A percentile compares a stretch with the other conserved stretches of the same genome.
phyloP scores from a whole-genome alignment of 2,113 vertebrate genomes.

The Dunckerocampus dactyliophorus region DNA sequence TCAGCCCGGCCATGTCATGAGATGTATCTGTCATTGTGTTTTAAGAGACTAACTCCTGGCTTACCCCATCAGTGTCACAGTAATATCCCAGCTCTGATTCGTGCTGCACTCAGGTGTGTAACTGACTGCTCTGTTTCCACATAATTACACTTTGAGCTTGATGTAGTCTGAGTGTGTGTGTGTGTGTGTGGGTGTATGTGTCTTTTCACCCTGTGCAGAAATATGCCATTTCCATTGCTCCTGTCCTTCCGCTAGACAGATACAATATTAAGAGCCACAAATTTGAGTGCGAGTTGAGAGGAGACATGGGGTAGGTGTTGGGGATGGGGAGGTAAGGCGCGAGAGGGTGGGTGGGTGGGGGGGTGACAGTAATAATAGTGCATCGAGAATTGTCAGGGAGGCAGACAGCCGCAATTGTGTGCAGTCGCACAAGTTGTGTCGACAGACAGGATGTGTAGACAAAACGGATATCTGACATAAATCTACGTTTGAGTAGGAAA shows the following conservation, averaged over 20 bases:
- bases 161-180: constrained; percentile 42
- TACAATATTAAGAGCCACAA: constrained; percentile 73
- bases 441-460: constrained; percentile 62
- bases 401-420: constrained; percentile 65
- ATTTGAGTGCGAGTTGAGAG: constrained; percentile 59
- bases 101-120: constrained; percentile 63
- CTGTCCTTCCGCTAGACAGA: constrained; percentile 67
- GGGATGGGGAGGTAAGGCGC: constrained; percentile 1
- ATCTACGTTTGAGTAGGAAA: constrained; percentile 52
- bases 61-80: constrained; percentile 57
- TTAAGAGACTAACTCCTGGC: constrained; percentile 64
- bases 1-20: constrained; percentile 44
- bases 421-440: constrained; percentile 63
- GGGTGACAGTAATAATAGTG: constrained; percentile 7
- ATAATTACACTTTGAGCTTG: constrained; percentile 66
- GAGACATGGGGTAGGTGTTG: constrained; percentile 4
- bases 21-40: constrained; percentile 60
- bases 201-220: constrained; percentile 62
- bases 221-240: constrained; percentile 70
- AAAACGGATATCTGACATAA: constrained; percentile 56
- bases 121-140: constrained; percentile 66
- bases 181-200: constrained; percentile 21
- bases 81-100: constrained; percentile 58
- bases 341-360: background rate
- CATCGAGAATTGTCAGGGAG: constrained; percentile 6